Percentiles rank a stretch among this genome's conserved stretches.
These are phyloP conservation scores for Tetramorium alpestre DNA, from an alignment of 1,140 invertebrate species.

Conservation along the genomic window DNA sequence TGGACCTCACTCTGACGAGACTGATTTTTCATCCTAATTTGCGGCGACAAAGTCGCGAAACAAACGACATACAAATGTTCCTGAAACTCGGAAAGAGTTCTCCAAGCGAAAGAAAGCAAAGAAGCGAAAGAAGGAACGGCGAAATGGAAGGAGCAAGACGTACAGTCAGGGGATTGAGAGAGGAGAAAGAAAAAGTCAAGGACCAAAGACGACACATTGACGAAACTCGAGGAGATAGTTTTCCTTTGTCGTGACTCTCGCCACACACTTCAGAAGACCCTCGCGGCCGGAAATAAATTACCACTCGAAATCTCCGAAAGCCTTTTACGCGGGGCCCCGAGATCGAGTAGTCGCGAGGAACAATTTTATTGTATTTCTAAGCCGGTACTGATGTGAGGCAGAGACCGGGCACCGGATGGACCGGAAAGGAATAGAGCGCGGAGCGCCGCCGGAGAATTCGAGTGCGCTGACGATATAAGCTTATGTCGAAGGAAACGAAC, in stretches of 20 bases:
- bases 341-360: slow-evolving; percentile 71
- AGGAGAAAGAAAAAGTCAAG: slow-evolving; percentile 34
- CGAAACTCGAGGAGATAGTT: slow-evolving; percentile 71
- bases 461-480: slow-evolving; percentile 69
- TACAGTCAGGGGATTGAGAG: neutral
- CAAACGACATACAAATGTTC: slow-evolving; percentile 34
- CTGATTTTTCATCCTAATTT: slow-evolving; percentile 71
- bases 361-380: slow-evolving; percentile 76
- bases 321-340: slow-evolving; percentile 65
- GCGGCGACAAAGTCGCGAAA: slow-evolving; percentile 61
- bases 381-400: slow-evolving; percentile 29
- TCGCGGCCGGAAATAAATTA: slow-evolving; percentile 76
- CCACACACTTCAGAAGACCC: slow-evolving; percentile 67
- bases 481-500: slow-evolving; percentile 61
- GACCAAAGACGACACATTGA: slow-evolving; percentile 65
- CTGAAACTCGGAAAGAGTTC: neutral
- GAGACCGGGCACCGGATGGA: slow-evolving; percentile 49
- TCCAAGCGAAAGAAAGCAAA: neutral
- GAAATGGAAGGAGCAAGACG: neutral
- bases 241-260: slow-evolving; percentile 70
- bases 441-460: slow-evolving; percentile 20
- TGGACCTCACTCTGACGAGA: slow-evolving; percentile 12
- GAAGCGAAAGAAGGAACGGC: slow-evolving; percentile 4
- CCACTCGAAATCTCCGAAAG: slow-evolving; percentile 76
- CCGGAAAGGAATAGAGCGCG: slow-evolving; percentile 13